Evolutionary conservation across 2,113 vertebrate species (phyloP).

Genomic region (Cheirogaleus medius): DNA sequence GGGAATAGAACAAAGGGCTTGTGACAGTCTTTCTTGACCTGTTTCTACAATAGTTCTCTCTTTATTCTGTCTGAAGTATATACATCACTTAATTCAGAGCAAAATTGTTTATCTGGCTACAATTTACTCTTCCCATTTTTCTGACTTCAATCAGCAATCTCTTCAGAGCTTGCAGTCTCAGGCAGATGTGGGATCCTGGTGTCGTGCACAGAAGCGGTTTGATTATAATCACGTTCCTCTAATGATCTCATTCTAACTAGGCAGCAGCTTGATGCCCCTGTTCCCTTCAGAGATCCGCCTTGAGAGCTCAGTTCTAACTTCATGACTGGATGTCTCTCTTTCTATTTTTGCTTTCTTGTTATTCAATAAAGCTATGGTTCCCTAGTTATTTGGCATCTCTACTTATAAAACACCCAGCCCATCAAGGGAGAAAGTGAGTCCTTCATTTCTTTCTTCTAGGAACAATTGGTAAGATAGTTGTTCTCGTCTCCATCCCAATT

Average conservation of each 20-base stretch:
- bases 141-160: conserved; percentile 61
- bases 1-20: background rate
- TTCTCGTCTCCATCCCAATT: background rate
- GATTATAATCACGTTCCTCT: conserved; percentile 65
- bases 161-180: conserved; percentile 51
- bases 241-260: conserved; percentile 58
- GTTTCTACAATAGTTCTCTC: background rate
- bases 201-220: conserved; percentile 51
- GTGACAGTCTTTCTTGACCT: background rate
- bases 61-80: conserved; percentile 54
- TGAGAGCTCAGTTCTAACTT: background rate
- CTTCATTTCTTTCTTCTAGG: background rate
- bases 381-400: background rate
- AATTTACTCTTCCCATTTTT: conserved; percentile 26
- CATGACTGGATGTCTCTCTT: background rate
- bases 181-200: conserved; percentile 65
- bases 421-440: background rate
- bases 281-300: background rate
- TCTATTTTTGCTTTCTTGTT: conserved; percentile 38
- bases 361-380: background rate
- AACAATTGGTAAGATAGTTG: background rate
- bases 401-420: background rate
- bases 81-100: conserved; percentile 40
- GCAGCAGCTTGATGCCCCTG: conserved; percentile 30
- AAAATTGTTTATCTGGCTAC: conserved; percentile 32